Evolutionary conservation across 2,113 vertebrate genomes (phyloP).

Genomic region (Melanocharis versteri): DNA sequence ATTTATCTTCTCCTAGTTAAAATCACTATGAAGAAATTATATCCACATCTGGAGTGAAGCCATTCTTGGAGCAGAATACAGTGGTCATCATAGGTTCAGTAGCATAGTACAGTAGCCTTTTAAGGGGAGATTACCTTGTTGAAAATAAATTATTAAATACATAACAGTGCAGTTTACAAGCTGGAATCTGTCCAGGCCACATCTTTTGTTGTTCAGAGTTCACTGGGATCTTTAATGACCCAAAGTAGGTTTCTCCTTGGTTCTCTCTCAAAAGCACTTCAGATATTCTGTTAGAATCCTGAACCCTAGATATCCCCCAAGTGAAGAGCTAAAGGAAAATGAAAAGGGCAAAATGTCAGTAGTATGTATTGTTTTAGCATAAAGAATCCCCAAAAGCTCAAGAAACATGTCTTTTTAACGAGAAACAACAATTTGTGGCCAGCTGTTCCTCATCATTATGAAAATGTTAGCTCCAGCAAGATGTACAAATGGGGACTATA

Average conservation of each 20-base stretch:
- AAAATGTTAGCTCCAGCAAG: constrained; percentile 48
- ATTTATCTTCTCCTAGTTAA: background rate
- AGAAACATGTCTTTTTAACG: constrained; percentile 62
- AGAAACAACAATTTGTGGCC: constrained; percentile 61
- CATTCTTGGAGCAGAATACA: background rate
- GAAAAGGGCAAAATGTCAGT: constrained; percentile 55
- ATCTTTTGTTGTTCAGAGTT: background rate
- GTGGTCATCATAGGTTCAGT: background rate
- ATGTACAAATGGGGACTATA: constrained; percentile 34
- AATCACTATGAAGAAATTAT: background rate
- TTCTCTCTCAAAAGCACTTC: background rate
- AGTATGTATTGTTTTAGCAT: constrained; percentile 32
- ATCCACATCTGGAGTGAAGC: background rate
- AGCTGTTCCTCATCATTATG: constrained; percentile 61
- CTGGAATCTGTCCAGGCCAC: background rate
- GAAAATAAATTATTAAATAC: background rate
- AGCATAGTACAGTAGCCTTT: background rate
- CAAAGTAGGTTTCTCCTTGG: background rate
- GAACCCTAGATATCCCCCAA: background rate
- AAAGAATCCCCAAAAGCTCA: constrained; percentile 57
- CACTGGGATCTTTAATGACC: background rate
- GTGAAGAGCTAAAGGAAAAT: constrained; percentile 23
- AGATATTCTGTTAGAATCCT: background rate
- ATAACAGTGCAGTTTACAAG: background rate
- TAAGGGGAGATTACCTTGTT: background rate